Conservation (phyloP, 2,888 invertebrate species). For the Gasteruption jaculator region DNA sequence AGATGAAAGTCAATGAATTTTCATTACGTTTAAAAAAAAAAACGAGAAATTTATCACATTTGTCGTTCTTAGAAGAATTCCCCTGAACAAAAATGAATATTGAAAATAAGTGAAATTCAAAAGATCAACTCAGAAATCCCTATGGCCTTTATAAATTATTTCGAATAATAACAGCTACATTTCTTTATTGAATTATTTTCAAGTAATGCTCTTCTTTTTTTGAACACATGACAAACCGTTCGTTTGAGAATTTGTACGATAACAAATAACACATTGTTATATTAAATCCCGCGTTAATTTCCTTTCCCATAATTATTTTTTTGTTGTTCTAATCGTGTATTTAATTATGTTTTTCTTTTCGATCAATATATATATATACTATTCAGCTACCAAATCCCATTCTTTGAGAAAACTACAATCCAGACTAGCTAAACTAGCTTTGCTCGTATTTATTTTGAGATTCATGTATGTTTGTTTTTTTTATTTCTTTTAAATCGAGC, state of each 20-base stretch:
- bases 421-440: constrained; percentile 48
- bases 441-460: constrained; percentile 49
- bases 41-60: no score
- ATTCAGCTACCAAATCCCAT: no score
- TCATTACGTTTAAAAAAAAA: constrained; percentile 6
- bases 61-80: no score
- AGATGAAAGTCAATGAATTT: neutral
- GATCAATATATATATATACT: constrained; percentile 15
- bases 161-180: neutral
- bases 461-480: no score
- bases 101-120: no score
- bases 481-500: constrained; percentile 37
- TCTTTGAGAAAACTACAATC: no score
- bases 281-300: constrained; percentile 24
- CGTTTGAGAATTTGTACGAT: constrained; percentile 47
- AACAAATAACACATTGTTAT: constrained; percentile 36
- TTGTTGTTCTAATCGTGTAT: constrained; percentile 25
- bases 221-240: constrained; percentile 50
- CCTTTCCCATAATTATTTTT: constrained; percentile 27
- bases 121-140: no score
- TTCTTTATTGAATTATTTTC: constrained; percentile 5
- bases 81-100: no score
- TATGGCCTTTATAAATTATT: no score
- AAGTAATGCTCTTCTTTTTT: constrained; percentile 33
- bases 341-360: constrained; percentile 24